Conservation (phyloP, 2,797 vertebrate species). For the Chrysocyon brachyurus region DNA sequence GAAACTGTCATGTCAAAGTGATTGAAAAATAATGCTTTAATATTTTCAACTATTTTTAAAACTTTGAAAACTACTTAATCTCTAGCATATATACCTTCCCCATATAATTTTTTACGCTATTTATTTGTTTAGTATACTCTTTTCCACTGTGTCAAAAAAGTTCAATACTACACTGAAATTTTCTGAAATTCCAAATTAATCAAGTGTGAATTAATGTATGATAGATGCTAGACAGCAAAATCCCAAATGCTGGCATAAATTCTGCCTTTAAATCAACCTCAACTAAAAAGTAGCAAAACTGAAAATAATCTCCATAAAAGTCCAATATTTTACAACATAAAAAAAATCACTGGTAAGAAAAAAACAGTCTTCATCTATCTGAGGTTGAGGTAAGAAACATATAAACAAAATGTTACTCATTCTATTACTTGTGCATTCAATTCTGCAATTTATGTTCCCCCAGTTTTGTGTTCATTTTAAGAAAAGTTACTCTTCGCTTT, state of each 20-base stretch:
- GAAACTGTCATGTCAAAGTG: not conserved
- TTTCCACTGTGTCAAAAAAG: not conserved
- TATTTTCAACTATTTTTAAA: conserved; percentile 27
- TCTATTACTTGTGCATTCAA: not conserved
- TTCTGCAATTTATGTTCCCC: not conserved
- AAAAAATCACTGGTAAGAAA: not conserved
- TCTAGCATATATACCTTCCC: not conserved
- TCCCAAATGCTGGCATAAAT: not conserved
- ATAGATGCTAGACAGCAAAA: not conserved
- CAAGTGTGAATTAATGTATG: not conserved
- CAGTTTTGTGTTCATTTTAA: conserved; percentile 15
- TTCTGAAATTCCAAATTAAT: conserved; percentile 41
- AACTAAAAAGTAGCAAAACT: not conserved
- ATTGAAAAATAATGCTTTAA: conserved; percentile 36
- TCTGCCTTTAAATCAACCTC: not conserved
- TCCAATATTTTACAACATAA: not conserved
- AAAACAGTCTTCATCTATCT: not conserved
- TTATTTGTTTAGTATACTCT: not conserved
- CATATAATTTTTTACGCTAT: not conserved
- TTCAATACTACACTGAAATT: not conserved
- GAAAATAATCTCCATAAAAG: not conserved
- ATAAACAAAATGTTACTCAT: not conserved
- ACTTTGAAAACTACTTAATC: not conserved
- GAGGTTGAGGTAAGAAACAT: not conserved
- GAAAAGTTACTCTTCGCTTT: conserved; percentile 1